Base-by-base conservation (phyloP, 30 jellyfish, hydroid and myxozoan genomes). In the Aurelia sp. region DNA sequence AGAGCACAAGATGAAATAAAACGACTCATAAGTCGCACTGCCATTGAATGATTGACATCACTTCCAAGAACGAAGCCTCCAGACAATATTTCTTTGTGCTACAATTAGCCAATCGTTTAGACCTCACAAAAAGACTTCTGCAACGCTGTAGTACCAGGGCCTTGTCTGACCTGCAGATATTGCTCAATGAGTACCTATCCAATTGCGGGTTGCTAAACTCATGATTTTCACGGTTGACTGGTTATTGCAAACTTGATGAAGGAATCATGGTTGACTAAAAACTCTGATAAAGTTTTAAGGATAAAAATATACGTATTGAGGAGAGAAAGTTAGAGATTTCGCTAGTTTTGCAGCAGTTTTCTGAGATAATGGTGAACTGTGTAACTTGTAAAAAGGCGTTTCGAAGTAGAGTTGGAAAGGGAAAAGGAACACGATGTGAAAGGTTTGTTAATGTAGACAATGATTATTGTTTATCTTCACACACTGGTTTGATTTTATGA, bases 351-450 rank as follows among this genome's bases (percentile, higher is more conserved):
- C 7, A 2, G 13, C 55, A 44, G 13, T 44, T 44, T 44, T 44
- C 3, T 44, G 9, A 44, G 55, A 44, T 44, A 44, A 94, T 96
- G 99, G 99, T 96, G 48, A 91, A 96, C 85, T 96, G 99, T 78
- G 93, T 78, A 35, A 64, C 87, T 22, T 96, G 99, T 79, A 85
- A 87, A 74, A 81, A 84, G 40, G 84, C 99, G 8, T 96, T 96
- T 63, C 67, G 80, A 27, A 74, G 91, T 44, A 60, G 97, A 73
- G 40, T 96, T 44, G 99, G 99, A 22, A 96, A 96, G 67, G 86
- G 82, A 41, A 76, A 90, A 71, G 85, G 67, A 4, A 90, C 99
- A n/a, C 63, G 99, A 76, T 96, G 99, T 61, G 99, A 96, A 78
- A 91, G 94, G 99, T 84, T 78, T 50, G 93, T 48, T 50, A 16